Conservation (phyloP, 2,797 vertebrate genomes). For the Tadarida brasiliensis region DNA sequence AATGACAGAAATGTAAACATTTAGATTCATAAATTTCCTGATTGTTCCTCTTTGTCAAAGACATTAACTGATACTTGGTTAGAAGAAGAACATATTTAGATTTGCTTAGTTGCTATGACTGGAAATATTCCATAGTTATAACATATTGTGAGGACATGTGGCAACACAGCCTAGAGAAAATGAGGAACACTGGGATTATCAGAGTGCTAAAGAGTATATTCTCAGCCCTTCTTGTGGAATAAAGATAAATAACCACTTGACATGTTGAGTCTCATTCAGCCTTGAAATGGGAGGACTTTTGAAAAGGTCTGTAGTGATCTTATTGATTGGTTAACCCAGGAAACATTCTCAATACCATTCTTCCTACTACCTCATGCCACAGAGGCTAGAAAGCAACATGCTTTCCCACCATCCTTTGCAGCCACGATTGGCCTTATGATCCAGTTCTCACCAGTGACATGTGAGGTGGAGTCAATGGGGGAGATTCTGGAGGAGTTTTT, state of each 20-base stretch:
- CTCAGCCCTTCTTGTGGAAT: not conserved
- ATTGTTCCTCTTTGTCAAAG: constrained; percentile 25
- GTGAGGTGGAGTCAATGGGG: not conserved
- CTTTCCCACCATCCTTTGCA: not conserved
- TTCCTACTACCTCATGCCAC: not conserved
- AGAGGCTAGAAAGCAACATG: not conserved
- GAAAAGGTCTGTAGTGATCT: not conserved
- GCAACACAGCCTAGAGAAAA: constrained; percentile 21
- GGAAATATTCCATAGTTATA: constrained; percentile 5
- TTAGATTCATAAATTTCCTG: constrained; percentile 14
- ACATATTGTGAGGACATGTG: not conserved
- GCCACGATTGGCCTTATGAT: not conserved
- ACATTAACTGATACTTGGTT: not conserved
- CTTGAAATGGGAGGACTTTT: not conserved
- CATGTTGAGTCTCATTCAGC: not conserved
- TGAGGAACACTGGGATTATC: not conserved
- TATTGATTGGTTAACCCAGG: not conserved
- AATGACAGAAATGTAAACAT: not conserved
- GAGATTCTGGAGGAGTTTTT: not conserved
- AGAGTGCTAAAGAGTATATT: not conserved
- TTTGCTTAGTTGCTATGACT: constrained; percentile 34
- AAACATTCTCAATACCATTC: not conserved
- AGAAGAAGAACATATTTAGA: not conserved
- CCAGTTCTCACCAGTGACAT: not conserved
- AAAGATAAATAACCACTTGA: not conserved